Conservation (phyloP, 2,797 vertebrate genomes). For the Remorina albescens region DNA sequence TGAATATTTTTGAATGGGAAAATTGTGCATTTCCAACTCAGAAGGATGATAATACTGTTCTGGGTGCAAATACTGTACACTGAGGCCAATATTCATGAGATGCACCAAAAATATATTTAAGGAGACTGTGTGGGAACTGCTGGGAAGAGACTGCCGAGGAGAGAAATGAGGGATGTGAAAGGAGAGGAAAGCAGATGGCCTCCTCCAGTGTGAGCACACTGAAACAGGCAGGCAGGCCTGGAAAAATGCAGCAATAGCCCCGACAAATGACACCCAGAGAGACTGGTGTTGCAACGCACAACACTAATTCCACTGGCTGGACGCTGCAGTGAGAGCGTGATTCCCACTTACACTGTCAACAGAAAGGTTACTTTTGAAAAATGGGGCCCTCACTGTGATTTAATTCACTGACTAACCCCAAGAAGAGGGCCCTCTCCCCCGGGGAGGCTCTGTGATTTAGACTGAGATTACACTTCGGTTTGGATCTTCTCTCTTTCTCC, state of each 20-base stretch:
- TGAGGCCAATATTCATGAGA: slow-evolving; percentile 67
- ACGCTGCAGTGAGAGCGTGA: slow-evolving; percentile 65
- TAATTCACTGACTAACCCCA: slow-evolving; percentile 82
- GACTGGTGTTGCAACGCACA: slow-evolving; percentile 65
- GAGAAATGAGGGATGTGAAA: slow-evolving; percentile 64
- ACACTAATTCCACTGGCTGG: slow-evolving; percentile 75
- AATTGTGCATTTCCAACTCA: slow-evolving; percentile 41
- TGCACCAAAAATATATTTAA: slow-evolving; percentile 70
- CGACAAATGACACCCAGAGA: slow-evolving; percentile 80
- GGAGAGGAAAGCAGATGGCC: slow-evolving; percentile 77
- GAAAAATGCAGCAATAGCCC: slow-evolving; percentile 66
- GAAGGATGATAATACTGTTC: slow-evolving; percentile 39
- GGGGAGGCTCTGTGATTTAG: slow-evolving; percentile 72
- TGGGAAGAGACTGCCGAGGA: slow-evolving; percentile 67
- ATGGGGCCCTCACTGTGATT: slow-evolving; percentile 78
- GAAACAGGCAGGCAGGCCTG: slow-evolving; percentile 67
- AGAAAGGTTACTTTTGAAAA: slow-evolving; percentile 84
- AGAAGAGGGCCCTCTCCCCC: slow-evolving; percentile 68
- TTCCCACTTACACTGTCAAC: slow-evolving; percentile 83
- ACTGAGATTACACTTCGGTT: slow-evolving; percentile 80
- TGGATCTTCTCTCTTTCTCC: slow-evolving; percentile 65
- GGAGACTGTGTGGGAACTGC: slow-evolving; percentile 72
- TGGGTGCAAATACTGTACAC: slow-evolving; percentile 39
- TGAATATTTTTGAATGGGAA: slow-evolving; percentile 55
- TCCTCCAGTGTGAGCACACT: slow-evolving; percentile 65